These are phyloP conservation scores for Eupithecia abbreviata DNA, from an alignment of 2,888 invertebrate species.

Conservation along the genomic window DNA sequence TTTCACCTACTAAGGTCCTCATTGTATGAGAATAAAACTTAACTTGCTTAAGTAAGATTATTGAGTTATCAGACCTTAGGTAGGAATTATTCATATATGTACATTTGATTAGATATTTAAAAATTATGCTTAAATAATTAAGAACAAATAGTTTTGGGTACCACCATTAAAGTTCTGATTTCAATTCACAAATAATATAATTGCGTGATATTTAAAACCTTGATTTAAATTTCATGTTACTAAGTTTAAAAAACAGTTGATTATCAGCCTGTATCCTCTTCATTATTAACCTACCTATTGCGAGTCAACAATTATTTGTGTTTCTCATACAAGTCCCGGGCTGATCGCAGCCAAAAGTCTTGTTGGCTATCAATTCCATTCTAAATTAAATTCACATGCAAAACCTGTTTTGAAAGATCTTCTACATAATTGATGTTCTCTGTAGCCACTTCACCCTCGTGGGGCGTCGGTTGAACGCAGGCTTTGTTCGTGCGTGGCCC, in stretches of 20 bases:
- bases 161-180: too few relatives aligned
- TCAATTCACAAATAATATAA: too few relatives aligned
- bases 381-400: neutral
- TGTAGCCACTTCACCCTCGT: conserved; percentile 55
- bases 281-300: neutral
- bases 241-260: neutral
- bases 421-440: conserved; percentile 17
- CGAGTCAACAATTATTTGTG: neutral
- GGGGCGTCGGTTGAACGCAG: conserved; percentile 60
- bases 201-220: neutral
- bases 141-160: neutral
- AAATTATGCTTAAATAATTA: neutral
- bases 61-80: neutral
- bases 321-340: neutral
- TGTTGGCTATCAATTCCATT: neutral
- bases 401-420: neutral
- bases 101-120: neutral
- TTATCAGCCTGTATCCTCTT: neutral
- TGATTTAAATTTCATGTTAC: neutral
- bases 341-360: neutral
- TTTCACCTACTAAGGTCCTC: neutral
- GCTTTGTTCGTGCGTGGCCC: conserved; percentile 67
- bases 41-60: neutral
- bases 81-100: too few relatives aligned
- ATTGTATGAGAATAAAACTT: neutral